Conservation (phyloP, 2,797 vertebrate genomes). For the Macropodus opercularis region DNA sequence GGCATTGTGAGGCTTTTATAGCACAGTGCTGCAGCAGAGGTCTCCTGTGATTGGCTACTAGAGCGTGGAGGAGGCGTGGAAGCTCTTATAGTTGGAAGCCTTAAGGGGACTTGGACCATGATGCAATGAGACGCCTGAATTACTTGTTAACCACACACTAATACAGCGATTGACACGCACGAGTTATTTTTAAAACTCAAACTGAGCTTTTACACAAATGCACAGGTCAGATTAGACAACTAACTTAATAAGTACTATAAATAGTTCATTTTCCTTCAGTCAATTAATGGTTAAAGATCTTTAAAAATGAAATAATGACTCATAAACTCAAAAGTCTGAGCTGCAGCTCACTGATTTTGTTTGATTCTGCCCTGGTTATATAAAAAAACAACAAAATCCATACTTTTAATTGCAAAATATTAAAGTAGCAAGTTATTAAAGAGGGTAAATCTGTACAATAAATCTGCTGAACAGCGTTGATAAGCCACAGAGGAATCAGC, state of each 20-base stretch:
- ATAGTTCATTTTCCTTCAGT: no score
- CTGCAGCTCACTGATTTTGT: neutral
- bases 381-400: no score
- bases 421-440: no score
- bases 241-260: no score
- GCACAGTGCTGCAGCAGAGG: constrained; percentile 44
- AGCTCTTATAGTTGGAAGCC: constrained; percentile 30
- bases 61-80: constrained; percentile 53
- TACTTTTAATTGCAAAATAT: no score
- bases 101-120: constrained; percentile 47
- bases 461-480: neutral
- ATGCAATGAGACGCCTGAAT: constrained; percentile 60
- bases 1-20: constrained; percentile 65
- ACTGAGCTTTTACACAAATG: neutral
- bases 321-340: neutral
- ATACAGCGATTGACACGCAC: neutral
- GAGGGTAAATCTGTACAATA: neutral
- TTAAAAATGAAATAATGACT: neutral
- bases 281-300: neutral
- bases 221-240: no score
- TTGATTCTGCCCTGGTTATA: no score
- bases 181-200: constrained; percentile 12
- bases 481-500: neutral
- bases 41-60: constrained; percentile 69
- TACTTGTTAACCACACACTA: constrained; percentile 6